Evolutionary conservation across 92 coral and sea anemone genomes (phyloP), one percentile per base, ranked within the genome.

Genomic region (Siderastrea radians): DNA sequence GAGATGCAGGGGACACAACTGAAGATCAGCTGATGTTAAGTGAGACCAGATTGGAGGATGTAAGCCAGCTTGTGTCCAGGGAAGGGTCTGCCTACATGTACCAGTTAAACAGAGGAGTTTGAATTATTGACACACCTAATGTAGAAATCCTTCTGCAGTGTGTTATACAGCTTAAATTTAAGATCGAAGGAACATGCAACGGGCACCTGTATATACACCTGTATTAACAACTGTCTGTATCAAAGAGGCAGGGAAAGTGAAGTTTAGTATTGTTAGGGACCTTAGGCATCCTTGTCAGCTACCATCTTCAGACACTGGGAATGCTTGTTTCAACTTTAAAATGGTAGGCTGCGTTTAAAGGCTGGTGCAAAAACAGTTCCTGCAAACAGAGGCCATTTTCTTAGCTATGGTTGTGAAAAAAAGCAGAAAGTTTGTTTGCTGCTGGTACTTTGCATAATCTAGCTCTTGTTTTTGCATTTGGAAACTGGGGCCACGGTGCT

Each of bases 361-460:
- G 49, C 66, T 10, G 71, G 80, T 61, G 87, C 87, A 19, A 72
- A 84, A 74, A 47, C 13, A 69, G 66, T 68, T 48, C 87, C 87
- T 15, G 78, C 63, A 46, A 84, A 84, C 77, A 68, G 88, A 49
- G 88, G 88, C 55, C 11, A 84, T 14, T 84, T 75, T 68, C 67
- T 64, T 7, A 74, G 82, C 11, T 86, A 78, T 12, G 84, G 90
- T 75, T 86, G 75, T 49, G 67, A 87, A 14, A 1, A 61, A 78
- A n/a, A 52, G 74, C 81, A 19, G 90, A 87, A 72, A 38, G 79
- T 45, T 76, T 69, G 53, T 79, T 79, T 87, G 86, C 90, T 9
- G 90, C 86, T 3, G 90, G 85, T 9, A 87, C 90, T 16, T 73
- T 87, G 3, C 75, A 87, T 52, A 69, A 87, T 79, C 75, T 87